phyloP scores from a whole-genome alignment of 2,113 vertebrate genomes.

The Sinocyclocheilus anshuiensis region DNA sequence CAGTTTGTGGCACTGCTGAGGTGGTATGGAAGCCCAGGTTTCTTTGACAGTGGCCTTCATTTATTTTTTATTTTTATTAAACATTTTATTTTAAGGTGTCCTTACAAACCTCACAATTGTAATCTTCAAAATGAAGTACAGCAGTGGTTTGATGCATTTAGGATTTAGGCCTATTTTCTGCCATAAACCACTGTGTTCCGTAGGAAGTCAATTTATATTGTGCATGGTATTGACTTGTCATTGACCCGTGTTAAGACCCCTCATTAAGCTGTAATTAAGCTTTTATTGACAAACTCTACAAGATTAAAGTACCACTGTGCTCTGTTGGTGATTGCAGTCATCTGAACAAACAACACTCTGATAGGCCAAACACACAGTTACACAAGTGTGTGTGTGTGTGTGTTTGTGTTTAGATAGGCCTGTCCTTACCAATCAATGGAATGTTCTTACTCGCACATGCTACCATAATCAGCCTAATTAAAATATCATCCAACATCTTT shows the following conservation, averaged over 20 bases:
- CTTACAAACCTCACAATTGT: neutral
- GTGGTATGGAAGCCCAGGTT: no score
- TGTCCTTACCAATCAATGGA: constrained; percentile 7
- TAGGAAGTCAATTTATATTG: constrained; percentile 17
- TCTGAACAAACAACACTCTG: constrained; percentile 33
- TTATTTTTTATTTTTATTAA: no score
- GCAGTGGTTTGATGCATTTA: neutral
- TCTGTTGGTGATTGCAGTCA: constrained; percentile 27
- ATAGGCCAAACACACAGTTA: constrained; percentile 19
- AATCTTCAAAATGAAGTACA: neutral
- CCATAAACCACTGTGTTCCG: neutral
- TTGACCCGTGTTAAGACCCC: constrained; percentile 37
- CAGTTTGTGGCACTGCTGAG: no score
- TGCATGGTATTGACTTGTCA: constrained; percentile 37
- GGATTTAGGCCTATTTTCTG: neutral
- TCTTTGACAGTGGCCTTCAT: no score
- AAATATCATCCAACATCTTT: neutral
- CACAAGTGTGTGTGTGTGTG: neutral
- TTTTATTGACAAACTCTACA: constrained; percentile 29
- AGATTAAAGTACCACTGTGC: constrained; percentile 43
- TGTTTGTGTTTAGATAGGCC: constrained; percentile 14
- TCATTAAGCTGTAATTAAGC: constrained; percentile 42
- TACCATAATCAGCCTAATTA: constrained; percentile 33
- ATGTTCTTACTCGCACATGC: neutral
- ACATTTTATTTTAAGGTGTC: no score